Base-by-base conservation (phyloP, 2,888 invertebrate species). In the Cephus nigrinus region DNA sequence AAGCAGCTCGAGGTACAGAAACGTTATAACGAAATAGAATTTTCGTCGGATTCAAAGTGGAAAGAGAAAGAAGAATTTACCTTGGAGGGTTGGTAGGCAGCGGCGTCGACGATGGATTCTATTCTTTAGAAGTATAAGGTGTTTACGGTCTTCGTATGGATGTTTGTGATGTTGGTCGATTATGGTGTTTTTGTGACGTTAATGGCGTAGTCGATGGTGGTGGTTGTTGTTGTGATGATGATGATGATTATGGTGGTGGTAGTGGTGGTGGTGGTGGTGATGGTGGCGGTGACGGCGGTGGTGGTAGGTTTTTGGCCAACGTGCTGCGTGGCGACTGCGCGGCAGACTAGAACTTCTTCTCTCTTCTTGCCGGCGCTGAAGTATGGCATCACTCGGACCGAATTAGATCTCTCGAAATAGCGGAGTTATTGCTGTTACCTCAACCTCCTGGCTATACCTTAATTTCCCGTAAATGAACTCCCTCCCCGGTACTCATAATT, bases 391-490 rank as follows among this genome's bases (percentile, higher is more conserved):
- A 90, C 88, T 87, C 85, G 86, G 82, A 87, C 88, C 83, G 84
- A 90, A 86, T 91, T 91, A 91, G 91, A 90, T 84, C 82, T 83
- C 86, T 89, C 87, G 85, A 91, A 91, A 91, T 91, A 91, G 90
- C 84, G 79, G 82, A 85, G 86, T 87, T 86, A 86, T 87, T 86
- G 86, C 86, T 84, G 86, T 84, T 85, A 85, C 85, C 86, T 86
- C 84, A 85, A 82, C 81, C 83, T 78, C 78, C 40, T 40, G 82
- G 82, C 72, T 83, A 80, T 81, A 82, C 83, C 82, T 84, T 82
- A 80, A 84, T 85, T 86, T 85, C 75, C 83, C 84, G 77, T 82
- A 83, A 84, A 82, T 78, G 35, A 73, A 73, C 74, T 35, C 74
- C 31, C 23, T 55, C 40, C 40, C 23, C 23, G 2, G 40, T 23